Evolutionary conservation across 2,113 vertebrate genomes (phyloP).

Genomic region (Hystrix cristata): DNA sequence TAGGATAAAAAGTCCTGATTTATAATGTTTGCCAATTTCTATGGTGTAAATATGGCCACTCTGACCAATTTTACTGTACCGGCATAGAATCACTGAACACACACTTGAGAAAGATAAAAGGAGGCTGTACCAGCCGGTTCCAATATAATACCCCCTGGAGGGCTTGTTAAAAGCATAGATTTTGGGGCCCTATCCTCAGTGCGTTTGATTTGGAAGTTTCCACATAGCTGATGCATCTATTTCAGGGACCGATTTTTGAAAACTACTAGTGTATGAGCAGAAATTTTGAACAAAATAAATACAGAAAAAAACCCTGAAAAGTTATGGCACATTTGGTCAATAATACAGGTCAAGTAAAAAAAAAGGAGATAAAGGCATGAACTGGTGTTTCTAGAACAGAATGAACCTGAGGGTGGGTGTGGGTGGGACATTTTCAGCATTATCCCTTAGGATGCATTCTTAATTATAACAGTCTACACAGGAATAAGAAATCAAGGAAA

Average conservation of each 20-base stretch:
- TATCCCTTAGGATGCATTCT: no score
- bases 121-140: background rate
- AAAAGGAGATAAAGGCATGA: background rate
- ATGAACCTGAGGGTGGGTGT: background rate
- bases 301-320: background rate
- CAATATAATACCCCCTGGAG: background rate
- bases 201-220: constrained; percentile 2
- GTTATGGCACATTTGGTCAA: background rate
- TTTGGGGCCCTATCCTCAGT: background rate
- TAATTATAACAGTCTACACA: background rate
- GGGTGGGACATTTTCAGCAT: background rate
- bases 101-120: background rate
- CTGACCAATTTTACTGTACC: background rate
- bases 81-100: background rate
- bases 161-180: background rate
- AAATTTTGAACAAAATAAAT: background rate
- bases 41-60: constrained; percentile 34
- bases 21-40: background rate
- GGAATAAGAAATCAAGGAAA: background rate
- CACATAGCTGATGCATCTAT: background rate
- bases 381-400: background rate
- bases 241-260: background rate
- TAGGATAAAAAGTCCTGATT: background rate
- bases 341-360: background rate
- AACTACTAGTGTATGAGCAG: background rate